phyloP scores from a whole-genome alignment of 2,888 invertebrate species.

The Petrophora chlorosata region DNA sequence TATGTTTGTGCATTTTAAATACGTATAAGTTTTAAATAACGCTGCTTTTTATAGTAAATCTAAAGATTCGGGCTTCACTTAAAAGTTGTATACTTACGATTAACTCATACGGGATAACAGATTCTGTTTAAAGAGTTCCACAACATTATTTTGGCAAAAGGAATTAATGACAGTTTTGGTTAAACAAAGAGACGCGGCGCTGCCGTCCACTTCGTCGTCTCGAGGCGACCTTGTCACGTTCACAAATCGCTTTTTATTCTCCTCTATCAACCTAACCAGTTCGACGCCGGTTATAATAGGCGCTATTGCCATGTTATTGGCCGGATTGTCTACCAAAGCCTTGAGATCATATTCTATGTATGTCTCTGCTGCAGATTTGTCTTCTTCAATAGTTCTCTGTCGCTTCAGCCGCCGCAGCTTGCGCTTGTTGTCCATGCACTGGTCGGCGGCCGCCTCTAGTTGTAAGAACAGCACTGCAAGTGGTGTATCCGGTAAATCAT shows the following conservation, averaged over 20 bases:
- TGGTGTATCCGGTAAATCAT: conserved; percentile 74
- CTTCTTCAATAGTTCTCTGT: conserved; percentile 64
- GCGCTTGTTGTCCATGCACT: conserved; percentile 63
- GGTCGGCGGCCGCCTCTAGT: conserved; percentile 70
- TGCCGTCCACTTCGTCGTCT: conserved; percentile 66
- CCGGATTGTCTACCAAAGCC: conserved; percentile 53
- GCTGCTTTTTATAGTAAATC: too few species aligned
- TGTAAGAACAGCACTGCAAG: conserved; percentile 72
- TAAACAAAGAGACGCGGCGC: conserved; percentile 59
- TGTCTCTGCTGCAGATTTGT: conserved; percentile 27
- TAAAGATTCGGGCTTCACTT: too few species aligned
- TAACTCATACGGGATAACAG: conserved; percentile 63
- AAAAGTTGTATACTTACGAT: too few species aligned
- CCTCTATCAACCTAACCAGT: conserved; percentile 60
- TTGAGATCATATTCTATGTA: conserved; percentile 57
- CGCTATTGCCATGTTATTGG: conserved; percentile 59
- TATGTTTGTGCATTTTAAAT: too few species aligned
- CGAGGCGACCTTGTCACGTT: conserved; percentile 49
- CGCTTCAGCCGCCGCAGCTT: conserved; percentile 67
- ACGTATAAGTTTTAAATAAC: too few species aligned
- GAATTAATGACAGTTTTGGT: conserved; percentile 85
- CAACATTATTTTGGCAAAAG: conserved; percentile 85
- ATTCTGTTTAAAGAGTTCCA: conserved; percentile 81
- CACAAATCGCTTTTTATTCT: conserved; percentile 57
- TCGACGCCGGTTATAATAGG: conserved; percentile 53